A percentile compares a stretch with the other conserved stretches of the same genome.
Conservation (phyloP, 2,113 vertebrate genomes). For the Vidua macroura region DNA sequence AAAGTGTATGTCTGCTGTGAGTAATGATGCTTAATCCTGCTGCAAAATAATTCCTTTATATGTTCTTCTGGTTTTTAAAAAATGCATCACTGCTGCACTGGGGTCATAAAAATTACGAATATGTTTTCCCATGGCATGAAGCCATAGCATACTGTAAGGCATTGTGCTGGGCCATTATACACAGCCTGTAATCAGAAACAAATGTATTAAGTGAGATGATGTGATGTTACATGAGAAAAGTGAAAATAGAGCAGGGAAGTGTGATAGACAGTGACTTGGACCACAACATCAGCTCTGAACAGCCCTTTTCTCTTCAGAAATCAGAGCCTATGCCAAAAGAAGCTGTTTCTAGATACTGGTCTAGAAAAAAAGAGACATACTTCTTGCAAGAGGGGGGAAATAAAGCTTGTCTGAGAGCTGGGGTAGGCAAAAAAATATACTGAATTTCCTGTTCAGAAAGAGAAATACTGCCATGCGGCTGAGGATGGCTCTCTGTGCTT, state of each 20-base stretch:
- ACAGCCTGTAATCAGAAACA: conserved; percentile 77
- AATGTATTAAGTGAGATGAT: conserved; percentile 75
- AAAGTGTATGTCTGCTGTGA: conserved; percentile 65
- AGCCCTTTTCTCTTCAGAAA: conserved; percentile 47
- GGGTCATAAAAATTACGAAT: conserved; percentile 76
- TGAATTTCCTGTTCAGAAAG: neutral
- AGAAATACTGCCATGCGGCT: neutral
- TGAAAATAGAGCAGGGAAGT: conserved; percentile 49
- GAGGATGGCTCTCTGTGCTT: neutral
- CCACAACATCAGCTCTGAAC: conserved; percentile 34
- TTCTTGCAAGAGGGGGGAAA: conserved; percentile 12
- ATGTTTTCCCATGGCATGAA: conserved; percentile 77
- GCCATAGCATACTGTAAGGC: conserved; percentile 69
- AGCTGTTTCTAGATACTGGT: conserved; percentile 54
- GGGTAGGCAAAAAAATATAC: neutral
- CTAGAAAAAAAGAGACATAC: conserved; percentile 30
- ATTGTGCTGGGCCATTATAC: conserved; percentile 57
- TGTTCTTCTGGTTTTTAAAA: conserved; percentile 69
- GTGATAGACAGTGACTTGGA: conserved; percentile 66
- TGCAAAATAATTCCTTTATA: conserved; percentile 74
- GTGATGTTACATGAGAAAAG: conserved; percentile 76
- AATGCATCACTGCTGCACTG: conserved; percentile 70
- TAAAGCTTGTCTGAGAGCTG: neutral
- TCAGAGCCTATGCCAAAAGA: conserved; percentile 46
- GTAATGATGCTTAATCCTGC: conserved; percentile 63